A percentile compares a stretch with the other conserved stretches of the same genome.
Evolutionary conservation across 2,797 vertebrate species (phyloP).

Genomic region (Acrossocheilus wenchowensis): DNA sequence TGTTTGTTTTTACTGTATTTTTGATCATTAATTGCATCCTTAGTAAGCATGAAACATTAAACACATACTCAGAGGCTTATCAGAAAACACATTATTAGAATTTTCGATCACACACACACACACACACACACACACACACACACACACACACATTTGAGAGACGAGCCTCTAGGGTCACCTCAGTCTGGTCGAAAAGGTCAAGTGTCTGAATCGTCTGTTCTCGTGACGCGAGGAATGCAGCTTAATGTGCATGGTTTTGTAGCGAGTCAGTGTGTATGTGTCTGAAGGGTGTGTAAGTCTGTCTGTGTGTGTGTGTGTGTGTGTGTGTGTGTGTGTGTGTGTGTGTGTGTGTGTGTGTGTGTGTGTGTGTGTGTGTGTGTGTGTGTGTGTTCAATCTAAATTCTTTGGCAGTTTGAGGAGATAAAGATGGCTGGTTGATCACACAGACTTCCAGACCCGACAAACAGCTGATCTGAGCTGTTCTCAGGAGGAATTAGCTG

Average conservation of each 20-base stretch:
- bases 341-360: background rate
- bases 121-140: background rate
- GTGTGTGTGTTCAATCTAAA: constrained; percentile 29
- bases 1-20: background rate
- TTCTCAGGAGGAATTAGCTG: constrained; percentile 24
- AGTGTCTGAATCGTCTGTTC: constrained; percentile 70
- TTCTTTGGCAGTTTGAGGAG: constrained; percentile 30
- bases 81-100: background rate
- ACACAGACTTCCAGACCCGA: constrained; percentile 36
- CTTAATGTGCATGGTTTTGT: constrained; percentile 4
- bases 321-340: constrained; percentile 33
- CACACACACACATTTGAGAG: constrained; percentile 25
- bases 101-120: background rate
- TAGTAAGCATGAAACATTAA: background rate
- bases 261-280: background rate
- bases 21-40: background rate
- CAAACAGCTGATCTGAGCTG: constrained; percentile 35
- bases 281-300: background rate
- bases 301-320: background rate
- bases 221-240: constrained; percentile 62
- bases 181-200: constrained; percentile 76
- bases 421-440: constrained; percentile 32
- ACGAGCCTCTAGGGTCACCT: constrained; percentile 66
- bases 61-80: background rate
- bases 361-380: background rate